Percentiles rank a stretch among this genome's conserved stretches.
These are phyloP conservation scores for Pandemis corylana DNA, from an alignment of 2,888 invertebrate species.

Conservation along the genomic window DNA sequence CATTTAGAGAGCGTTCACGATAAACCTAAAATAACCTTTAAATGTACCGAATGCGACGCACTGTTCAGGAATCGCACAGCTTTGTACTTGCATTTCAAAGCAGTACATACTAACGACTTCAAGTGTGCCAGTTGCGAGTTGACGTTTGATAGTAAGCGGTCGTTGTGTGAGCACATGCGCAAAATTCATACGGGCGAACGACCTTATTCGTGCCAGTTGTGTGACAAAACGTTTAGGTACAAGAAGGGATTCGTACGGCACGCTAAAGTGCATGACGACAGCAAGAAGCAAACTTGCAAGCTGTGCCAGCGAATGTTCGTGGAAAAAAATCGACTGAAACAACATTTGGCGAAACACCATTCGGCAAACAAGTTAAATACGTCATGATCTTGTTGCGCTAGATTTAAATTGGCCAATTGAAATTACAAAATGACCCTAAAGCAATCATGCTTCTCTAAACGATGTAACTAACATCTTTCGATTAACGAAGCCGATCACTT, in stretches of 20 bases:
- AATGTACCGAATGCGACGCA: slow-evolving; percentile 11
- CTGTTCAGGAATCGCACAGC: slow-evolving; percentile 1
- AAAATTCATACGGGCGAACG: slow-evolving; percentile 1
- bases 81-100: slow-evolving; percentile 19
- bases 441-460: not conserved
- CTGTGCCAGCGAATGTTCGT: slow-evolving; percentile 17
- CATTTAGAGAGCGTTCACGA: slow-evolving; percentile 10
- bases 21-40: not conserved
- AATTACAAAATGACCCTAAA: not conserved
- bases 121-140: not conserved
- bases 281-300: slow-evolving; percentile 21
- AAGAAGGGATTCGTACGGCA: not conserved
- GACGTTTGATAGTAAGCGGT: not conserved
- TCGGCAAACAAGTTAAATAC: not conserved
- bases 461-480: not conserved
- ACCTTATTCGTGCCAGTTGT: not conserved
- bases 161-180: not conserved
- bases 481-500: not conserved
- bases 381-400: not conserved
- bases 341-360: slow-evolving; percentile 18
- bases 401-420: not conserved
- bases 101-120: slow-evolving; percentile 4
- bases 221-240: slow-evolving; percentile 1
- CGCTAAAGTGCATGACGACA: slow-evolving; percentile 7
- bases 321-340: slow-evolving; percentile 12